Conservation (phyloP, 2,888 invertebrate species). For the Lamellibrachia columna region DNA sequence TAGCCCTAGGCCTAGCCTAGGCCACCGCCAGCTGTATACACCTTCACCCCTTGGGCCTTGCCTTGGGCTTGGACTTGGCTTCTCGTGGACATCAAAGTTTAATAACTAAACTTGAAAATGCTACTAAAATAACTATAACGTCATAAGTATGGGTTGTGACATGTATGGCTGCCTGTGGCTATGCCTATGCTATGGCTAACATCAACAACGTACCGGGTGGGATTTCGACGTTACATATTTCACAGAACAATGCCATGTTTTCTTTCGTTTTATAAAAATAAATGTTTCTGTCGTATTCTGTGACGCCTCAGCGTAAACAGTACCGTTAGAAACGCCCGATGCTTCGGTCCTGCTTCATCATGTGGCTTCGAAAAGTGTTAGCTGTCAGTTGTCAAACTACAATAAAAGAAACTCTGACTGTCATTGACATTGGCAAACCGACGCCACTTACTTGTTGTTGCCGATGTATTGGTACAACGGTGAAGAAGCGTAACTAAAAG, state of each 20-base stretch:
- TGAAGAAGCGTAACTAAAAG: background rate
- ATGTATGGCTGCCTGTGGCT: too few relatives aligned
- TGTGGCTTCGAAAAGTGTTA: background rate
- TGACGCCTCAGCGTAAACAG: background rate
- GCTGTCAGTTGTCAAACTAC: background rate
- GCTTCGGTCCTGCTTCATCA: background rate
- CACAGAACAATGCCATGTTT: background rate
- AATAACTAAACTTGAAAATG: too few relatives aligned
- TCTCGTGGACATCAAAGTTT: too few relatives aligned
- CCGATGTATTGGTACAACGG: background rate
- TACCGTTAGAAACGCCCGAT: background rate
- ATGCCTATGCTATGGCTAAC: background rate
- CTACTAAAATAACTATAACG: too few relatives aligned
- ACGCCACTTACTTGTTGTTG: background rate
- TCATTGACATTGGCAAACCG: background rate
- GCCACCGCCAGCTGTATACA: too few relatives aligned
- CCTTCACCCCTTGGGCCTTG: too few relatives aligned
- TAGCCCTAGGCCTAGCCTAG: too few relatives aligned
- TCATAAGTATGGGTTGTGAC: too few relatives aligned
- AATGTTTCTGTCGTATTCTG: background rate
- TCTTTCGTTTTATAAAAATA: background rate
- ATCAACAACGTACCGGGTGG: background rate
- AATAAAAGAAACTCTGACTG: background rate
- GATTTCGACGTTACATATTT: conserved; percentile 1
- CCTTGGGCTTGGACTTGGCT: too few relatives aligned